These are phyloP conservation scores for Sandelia bainsii DNA, from an alignment of 2,797 vertebrate genomes.

Conservation along the genomic window DNA sequence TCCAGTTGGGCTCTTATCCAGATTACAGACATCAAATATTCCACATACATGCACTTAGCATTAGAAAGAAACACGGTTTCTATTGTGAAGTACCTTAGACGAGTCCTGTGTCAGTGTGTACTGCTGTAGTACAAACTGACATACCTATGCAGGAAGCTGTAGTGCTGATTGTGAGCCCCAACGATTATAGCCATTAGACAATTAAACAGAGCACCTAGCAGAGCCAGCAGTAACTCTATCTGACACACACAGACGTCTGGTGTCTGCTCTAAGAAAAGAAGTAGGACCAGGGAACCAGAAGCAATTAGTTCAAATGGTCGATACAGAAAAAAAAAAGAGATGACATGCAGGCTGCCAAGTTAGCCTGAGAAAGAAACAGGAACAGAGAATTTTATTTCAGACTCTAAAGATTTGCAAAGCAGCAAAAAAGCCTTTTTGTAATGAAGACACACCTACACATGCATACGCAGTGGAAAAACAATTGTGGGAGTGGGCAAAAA, in stretches of 20 bases:
- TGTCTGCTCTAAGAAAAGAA: conserved; percentile 44
- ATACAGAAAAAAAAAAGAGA: conserved; percentile 45
- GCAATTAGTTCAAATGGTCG: conserved; percentile 62
- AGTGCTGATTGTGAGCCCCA: conserved; percentile 12
- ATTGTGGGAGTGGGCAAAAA: conserved; percentile 15
- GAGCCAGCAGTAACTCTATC: conserved; percentile 47
- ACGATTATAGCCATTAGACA: conserved; percentile 56
- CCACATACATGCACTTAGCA: conserved; percentile 3
- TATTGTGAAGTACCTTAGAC: neutral
- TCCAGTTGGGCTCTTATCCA: conserved; percentile 4
- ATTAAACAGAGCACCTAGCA: conserved; percentile 62
- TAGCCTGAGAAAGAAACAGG: conserved; percentile 29
- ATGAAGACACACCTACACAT: conserved; percentile 14
- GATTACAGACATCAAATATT: conserved; percentile 9
- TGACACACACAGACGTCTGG: conserved; percentile 27
- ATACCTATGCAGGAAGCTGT: conserved; percentile 8
- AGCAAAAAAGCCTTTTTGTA: conserved; percentile 2
- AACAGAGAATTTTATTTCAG: conserved; percentile 30
- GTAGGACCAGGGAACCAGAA: conserved; percentile 37
- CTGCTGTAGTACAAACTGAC: conserved; percentile 8
- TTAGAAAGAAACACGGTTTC: neutral
- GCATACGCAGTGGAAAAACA: conserved; percentile 11
- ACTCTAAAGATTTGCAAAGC: conserved; percentile 39
- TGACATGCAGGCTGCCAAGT: conserved; percentile 40
- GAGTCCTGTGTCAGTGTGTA: neutral